Conservation (phyloP, 2,888 invertebrate genomes). For the Syrphus vitripennis region DNA sequence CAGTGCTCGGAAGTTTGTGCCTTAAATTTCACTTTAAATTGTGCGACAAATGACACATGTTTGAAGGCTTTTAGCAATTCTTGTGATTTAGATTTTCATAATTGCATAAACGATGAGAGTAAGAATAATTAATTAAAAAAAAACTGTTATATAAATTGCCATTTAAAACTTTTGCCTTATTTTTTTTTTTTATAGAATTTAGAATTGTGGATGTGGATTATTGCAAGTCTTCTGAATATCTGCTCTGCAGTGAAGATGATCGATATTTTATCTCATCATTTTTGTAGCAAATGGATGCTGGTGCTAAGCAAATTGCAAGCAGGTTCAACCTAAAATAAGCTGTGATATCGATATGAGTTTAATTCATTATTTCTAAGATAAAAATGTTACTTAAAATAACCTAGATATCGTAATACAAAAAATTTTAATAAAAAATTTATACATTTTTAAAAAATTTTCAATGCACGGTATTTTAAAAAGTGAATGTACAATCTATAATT, state of each 20-base stretch:
- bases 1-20: constrained; percentile 61
- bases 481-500: no score
- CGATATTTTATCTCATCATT: constrained; percentile 23
- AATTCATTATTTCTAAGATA: no score
- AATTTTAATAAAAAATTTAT: no score
- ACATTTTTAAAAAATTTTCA: no score
- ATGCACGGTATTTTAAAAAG: no score
- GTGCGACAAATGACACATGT: constrained; percentile 50
- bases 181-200: constrained; percentile 39
- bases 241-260: constrained; percentile 51
- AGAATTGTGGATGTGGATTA: constrained; percentile 49
- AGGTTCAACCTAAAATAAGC: no score
- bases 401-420: no score
- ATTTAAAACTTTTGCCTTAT: not conserved
- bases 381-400: no score
- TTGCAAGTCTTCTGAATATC: constrained; percentile 27
- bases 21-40: constrained; percentile 57
- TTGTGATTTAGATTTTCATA: constrained; percentile 57
- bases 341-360: no score
- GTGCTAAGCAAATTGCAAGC: no score
- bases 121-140: not conserved
- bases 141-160: not conserved
- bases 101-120: constrained; percentile 60
- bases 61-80: constrained; percentile 58
- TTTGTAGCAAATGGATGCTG: not conserved